Evolutionary conservation across 2,113 vertebrate genomes (phyloP).

Genomic region (Prietella phreatophila): DNA sequence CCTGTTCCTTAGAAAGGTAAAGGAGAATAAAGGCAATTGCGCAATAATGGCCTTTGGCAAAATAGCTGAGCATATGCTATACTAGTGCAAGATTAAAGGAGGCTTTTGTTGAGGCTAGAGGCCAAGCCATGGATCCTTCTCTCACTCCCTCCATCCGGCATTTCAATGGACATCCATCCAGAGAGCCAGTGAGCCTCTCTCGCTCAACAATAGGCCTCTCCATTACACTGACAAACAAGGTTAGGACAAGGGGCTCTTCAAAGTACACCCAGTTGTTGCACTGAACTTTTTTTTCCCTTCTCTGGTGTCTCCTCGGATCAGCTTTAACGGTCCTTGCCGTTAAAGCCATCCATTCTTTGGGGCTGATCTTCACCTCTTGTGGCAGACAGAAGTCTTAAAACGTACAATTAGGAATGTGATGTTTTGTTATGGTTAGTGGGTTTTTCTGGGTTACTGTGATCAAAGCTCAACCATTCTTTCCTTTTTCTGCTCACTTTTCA

Average conservation of each 20-base stretch:
- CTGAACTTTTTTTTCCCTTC: slow-evolving; percentile 34
- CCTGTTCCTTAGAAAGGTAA: slow-evolving; percentile 16
- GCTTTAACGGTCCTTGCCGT: slow-evolving; percentile 47
- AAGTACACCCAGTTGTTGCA: slow-evolving; percentile 29
- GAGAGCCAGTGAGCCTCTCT: slow-evolving; percentile 34
- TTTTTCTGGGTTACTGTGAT: slow-evolving; percentile 13
- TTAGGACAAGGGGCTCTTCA: slow-evolving; percentile 48
- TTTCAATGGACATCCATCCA: slow-evolving; percentile 47
- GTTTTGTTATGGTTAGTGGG: slow-evolving; percentile 17
- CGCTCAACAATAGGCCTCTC: slow-evolving; percentile 42
- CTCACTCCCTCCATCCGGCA: slow-evolving; percentile 30
- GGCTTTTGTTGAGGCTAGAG: slow-evolving; percentile 55
- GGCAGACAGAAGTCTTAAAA: slow-evolving; percentile 10
- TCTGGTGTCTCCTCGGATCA: slow-evolving; percentile 43
- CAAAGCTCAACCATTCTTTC: slow-evolving; percentile 22
- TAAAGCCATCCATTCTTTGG: slow-evolving; percentile 32
- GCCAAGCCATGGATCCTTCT: slow-evolving; percentile 52
- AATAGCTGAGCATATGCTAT: slow-evolving; percentile 56
- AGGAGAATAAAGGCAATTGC: slow-evolving; percentile 49
- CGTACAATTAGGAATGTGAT: not conserved
- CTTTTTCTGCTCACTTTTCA: not conserved
- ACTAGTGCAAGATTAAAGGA: slow-evolving; percentile 50
- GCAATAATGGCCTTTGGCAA: slow-evolving; percentile 60
- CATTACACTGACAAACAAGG: slow-evolving; percentile 54
- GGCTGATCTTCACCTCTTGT: slow-evolving; percentile 41